A percentile compares a stretch with the other conserved stretches of the same genome.
phyloP scores from a whole-genome alignment of 2,113 vertebrate species.

The Pelvicachromis taeniatus region DNA sequence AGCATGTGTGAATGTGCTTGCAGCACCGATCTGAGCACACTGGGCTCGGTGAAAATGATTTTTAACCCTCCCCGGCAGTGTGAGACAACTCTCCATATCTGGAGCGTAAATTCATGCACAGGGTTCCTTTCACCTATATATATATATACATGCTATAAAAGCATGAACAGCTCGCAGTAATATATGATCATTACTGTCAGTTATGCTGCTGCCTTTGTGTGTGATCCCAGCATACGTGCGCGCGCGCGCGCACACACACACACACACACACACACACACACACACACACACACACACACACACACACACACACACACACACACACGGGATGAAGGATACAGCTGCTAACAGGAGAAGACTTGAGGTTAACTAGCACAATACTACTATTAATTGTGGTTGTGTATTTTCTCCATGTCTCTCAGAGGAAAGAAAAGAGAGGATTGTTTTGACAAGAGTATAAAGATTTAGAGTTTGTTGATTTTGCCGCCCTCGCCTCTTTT shows the following conservation, averaged over 20 bases:
- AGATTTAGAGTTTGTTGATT: not conserved
- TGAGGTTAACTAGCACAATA: slow-evolving; percentile 2
- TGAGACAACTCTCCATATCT: not conserved
- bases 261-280: not conserved
- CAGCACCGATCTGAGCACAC: not conserved
- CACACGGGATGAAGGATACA: slow-evolving; percentile 3
- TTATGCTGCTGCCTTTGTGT: not conserved
- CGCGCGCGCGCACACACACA: not conserved
- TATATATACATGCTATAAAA: not conserved
- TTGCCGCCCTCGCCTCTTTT: no score
- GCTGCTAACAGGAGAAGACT: slow-evolving; percentile 8
- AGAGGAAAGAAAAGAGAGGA: not conserved
- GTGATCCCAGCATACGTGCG: slow-evolving; percentile 1
- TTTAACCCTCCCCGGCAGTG: not conserved
- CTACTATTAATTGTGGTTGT: not conserved
- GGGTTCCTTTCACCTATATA: not conserved
- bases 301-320: no score
- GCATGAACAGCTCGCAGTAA: not conserved
- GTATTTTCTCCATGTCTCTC: not conserved
- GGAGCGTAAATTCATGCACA: not conserved
- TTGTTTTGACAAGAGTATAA: not conserved
- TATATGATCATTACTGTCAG: slow-evolving; percentile 31
- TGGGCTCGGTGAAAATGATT: not conserved
- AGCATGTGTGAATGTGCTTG: not conserved
- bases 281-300: not conserved